Base-by-base conservation (phyloP, 2,113 vertebrate species). In the Eulacestoma nigropectus region DNA sequence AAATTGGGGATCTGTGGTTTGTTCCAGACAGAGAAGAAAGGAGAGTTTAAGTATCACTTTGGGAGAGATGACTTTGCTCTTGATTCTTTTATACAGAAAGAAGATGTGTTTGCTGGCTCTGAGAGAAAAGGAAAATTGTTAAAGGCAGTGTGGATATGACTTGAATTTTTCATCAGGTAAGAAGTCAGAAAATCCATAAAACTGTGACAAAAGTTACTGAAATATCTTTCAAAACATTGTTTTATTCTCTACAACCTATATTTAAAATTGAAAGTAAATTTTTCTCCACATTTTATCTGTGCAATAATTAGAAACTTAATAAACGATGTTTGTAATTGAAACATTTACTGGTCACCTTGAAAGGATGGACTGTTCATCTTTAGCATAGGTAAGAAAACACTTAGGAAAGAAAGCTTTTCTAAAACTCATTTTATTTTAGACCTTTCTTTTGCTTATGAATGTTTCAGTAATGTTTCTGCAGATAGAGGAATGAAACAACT, bases 151-250 rank as follows among this genome's bases (percentile, higher is more conserved):
- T 69, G 78, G 91, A 82, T 39, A 87, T 78, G 81, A 70, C 93
- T 76, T 76, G 64, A 97, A 94, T 90, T 90, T 96, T 96, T 86
- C 72, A 95, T 52, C 83, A 97, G 97, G 96, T 97, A 98, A 98
- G 97, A 94, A 93, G 86, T 44, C 76, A 78, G 65, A 84, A 87
- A 91, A 90, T 95, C 35, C 47, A 26, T 92, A 47, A 42, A 79
- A 75, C 23, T 70, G 44, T 80, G 22, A 63, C 67, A 78, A 89
- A 91, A 82, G 62, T 90, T 57, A 37, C 87, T 85, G 49, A 79
- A 95, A 90, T 93, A 33, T 73, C 32, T 97, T 93, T 94, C 52
- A 59, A 78, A 87, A 50, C 33, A 73, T n/a, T 46, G 19, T 77
- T 94, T 89, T 75, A 55, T 93, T 59, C 76, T 93, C n/a, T 76